Evolutionary conservation across 2,113 vertebrate genomes (phyloP).

Genomic region (Dendrocopos noguchii): DNA sequence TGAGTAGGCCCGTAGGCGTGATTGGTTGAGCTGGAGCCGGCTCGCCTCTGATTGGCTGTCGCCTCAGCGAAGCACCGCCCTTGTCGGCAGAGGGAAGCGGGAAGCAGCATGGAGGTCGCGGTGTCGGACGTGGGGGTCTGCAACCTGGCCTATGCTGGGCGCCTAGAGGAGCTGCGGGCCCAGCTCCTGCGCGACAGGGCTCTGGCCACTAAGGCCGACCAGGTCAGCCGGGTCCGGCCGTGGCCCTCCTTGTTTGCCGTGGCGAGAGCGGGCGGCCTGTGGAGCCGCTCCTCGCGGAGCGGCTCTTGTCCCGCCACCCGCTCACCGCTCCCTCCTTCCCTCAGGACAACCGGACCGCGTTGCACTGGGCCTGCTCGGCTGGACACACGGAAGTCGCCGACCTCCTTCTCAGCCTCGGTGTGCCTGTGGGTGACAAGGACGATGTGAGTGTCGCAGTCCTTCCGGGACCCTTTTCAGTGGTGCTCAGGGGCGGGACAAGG

Average conservation of each 20-base stretch:
- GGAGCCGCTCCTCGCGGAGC: not conserved
- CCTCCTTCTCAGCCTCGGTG: constrained; percentile 86
- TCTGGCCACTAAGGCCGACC: constrained; percentile 86
- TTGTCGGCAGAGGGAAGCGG: not conserved
- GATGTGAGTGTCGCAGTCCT: constrained; percentile 82
- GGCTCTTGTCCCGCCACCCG: not conserved
- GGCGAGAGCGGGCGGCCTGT: not conserved
- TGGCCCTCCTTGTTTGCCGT: too few relatives aligned
- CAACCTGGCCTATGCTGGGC: constrained; percentile 87
- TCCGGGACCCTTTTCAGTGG: not conserved
- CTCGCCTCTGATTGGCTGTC: not conserved
- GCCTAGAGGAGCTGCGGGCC: constrained; percentile 84
- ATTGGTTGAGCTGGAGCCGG: not conserved
- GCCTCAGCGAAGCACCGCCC: not conserved
- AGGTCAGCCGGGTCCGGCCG: constrained; percentile 76
- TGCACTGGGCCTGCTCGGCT: constrained; percentile 97
- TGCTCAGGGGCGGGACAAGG: not conserved
- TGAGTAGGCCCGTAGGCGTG: not conserved
- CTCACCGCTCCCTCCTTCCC: not conserved
- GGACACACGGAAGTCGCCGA: constrained; percentile 88
- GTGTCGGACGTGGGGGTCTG: constrained; percentile 91
- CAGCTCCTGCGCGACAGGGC: constrained; percentile 82
- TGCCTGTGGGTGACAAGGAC: constrained; percentile 89
- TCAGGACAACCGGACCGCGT: constrained; percentile 88
- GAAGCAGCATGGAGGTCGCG: constrained; percentile 75